Evolutionary conservation across 2,888 invertebrate genomes (phyloP).

Genomic region (Acheta domesticus): DNA sequence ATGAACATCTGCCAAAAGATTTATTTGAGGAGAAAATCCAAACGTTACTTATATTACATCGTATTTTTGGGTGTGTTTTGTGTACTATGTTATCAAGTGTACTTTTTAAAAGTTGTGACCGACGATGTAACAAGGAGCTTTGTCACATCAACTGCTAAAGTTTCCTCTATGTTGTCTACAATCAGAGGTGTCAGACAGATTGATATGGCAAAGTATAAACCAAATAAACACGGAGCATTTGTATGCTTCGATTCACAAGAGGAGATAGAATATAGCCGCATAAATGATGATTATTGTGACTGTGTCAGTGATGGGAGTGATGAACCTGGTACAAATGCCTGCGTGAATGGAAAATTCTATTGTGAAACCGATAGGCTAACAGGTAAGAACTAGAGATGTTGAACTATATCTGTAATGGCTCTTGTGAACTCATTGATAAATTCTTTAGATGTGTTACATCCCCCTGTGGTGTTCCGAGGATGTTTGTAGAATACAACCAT

Average conservation of each 20-base stretch:
- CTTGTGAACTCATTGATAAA: too few relatives aligned
- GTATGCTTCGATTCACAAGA: conserved; percentile 49
- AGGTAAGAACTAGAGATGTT: not conserved
- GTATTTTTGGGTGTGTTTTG: not conserved
- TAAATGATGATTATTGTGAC: conserved; percentile 94
- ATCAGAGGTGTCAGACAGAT: not conserved
- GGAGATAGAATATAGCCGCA: conserved; percentile 59
- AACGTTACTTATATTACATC: not conserved
- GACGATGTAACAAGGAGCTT: not conserved
- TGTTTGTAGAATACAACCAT: too few relatives aligned
- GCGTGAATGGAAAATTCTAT: conserved; percentile 76
- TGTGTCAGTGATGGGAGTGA: conserved; percentile 80
- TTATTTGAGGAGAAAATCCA: not conserved
- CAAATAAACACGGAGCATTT: conserved; percentile 50
- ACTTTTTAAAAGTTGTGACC: not conserved
- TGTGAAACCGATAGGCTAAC: conserved; percentile 58
- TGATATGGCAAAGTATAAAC: conserved; percentile 45
- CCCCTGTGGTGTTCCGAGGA: too few relatives aligned
- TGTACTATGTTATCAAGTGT: not conserved
- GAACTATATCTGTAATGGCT: too few relatives aligned
- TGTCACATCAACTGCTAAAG: not conserved
- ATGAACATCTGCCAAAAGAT: too few relatives aligned
- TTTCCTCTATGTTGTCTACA: not conserved
- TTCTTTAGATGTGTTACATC: too few relatives aligned
- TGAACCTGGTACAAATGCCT: conserved; percentile 86